phyloP scores from a whole-genome alignment of 2,888 invertebrate species.

The Mesopsocus fuscifrons region DNA sequence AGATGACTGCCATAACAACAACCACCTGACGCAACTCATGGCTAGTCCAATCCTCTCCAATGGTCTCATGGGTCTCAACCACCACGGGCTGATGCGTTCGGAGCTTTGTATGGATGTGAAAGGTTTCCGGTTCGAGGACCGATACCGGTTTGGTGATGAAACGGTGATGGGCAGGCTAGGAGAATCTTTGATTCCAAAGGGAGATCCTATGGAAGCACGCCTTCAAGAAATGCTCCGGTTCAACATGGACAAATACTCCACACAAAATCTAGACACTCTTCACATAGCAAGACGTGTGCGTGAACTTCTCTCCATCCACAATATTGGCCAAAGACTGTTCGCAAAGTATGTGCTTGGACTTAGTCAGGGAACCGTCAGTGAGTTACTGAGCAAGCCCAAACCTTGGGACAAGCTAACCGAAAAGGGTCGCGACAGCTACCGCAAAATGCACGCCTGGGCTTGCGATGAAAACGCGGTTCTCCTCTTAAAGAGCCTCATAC shows the following conservation, averaged over 20 bases:
- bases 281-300: slow-evolving; percentile 84
- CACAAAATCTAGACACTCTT: slow-evolving; percentile 85
- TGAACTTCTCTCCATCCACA: slow-evolving; percentile 87
- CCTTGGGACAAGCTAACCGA: slow-evolving; percentile 99
- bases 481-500: slow-evolving; percentile 93
- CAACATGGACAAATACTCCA: slow-evolving; percentile 91
- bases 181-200: slow-evolving; percentile 81
- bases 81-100: slow-evolving; percentile 11
- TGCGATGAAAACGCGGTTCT: slow-evolving; percentile 93
- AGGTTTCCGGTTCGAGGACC: slow-evolving; percentile 58
- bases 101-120: slow-evolving; percentile 24
- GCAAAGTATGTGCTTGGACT: slow-evolving; percentile 95
- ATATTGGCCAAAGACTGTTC: slow-evolving; percentile 95
- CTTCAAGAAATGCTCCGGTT: slow-evolving; percentile 85
- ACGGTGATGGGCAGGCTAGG: slow-evolving; percentile 69
- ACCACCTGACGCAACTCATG: slow-evolving; percentile 11
- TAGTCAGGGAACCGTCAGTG: slow-evolving; percentile 95
- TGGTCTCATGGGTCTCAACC: slow-evolving; percentile 11
- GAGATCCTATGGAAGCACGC: slow-evolving; percentile 83
- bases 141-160: slow-evolving; percentile 71
- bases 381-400: slow-evolving; percentile 94
- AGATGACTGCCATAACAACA: slow-evolving; percentile 11
- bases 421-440: slow-evolving; percentile 96
- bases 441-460: slow-evolving; percentile 99
- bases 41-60: slow-evolving; percentile 6